These are phyloP conservation scores for Dermatemys mawii DNA, from an alignment of 2,113 vertebrate genomes.

Conservation along the genomic window DNA sequence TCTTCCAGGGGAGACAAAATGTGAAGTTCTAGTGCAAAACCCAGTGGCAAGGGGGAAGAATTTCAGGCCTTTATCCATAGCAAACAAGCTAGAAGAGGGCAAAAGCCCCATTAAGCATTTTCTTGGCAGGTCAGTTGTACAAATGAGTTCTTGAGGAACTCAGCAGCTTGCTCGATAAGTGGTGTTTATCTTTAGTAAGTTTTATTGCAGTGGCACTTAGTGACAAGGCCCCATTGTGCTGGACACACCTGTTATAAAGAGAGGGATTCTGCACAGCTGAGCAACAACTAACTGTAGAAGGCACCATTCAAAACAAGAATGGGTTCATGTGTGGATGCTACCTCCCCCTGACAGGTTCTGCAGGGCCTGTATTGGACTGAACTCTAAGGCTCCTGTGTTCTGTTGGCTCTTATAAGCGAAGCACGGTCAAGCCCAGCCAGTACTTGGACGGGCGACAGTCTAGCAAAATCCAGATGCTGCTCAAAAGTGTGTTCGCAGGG, in stretches of 20 bases:
- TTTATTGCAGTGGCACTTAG: background rate
- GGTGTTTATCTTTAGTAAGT: background rate
- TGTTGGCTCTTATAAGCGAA: background rate
- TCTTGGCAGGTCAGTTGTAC: background rate
- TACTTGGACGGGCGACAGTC: background rate
- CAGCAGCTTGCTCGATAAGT: background rate
- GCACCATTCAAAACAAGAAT: background rate
- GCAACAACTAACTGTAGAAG: background rate
- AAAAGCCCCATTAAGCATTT: background rate
- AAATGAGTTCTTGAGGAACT: background rate
- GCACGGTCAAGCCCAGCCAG: background rate
- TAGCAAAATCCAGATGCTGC: background rate
- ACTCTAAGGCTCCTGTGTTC: background rate
- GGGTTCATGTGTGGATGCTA: background rate
- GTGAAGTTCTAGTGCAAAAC: background rate
- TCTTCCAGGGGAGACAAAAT: background rate
- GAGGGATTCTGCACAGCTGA: background rate
- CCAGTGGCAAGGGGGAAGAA: background rate
- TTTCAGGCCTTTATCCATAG: background rate
- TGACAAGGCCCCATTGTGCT: background rate
- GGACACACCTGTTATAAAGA: background rate
- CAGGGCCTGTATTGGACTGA: background rate
- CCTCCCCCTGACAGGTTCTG: background rate
- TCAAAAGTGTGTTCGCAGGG: background rate
- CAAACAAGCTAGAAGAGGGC: background rate